These are phyloP conservation scores for Rhyacophila brunnea DNA, from an alignment of 1,140 invertebrate species.

Conservation along the genomic window DNA sequence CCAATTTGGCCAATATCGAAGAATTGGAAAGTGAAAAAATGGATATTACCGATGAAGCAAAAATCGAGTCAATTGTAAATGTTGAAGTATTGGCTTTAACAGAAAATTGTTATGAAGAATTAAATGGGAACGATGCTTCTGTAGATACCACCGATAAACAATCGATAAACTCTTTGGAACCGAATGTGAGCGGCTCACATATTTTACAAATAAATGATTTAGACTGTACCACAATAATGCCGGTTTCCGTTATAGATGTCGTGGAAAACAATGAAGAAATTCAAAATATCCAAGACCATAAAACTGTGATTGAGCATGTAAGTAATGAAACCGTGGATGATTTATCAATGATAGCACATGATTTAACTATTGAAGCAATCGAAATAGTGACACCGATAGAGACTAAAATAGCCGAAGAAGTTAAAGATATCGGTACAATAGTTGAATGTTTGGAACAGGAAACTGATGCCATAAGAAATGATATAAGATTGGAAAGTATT, in stretches of 20 bases:
- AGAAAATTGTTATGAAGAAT: slow-evolving; percentile 1
- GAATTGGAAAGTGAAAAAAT: too few relatives aligned
- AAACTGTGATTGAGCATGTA: not conserved
- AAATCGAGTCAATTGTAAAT: not conserved
- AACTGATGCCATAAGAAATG: slow-evolving; percentile 32
- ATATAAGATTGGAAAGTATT: slow-evolving; percentile 41
- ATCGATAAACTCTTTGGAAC: slow-evolving; percentile 49
- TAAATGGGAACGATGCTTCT: slow-evolving; percentile 24
- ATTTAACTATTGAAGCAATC: slow-evolving; percentile 32
- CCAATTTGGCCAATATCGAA: too few relatives aligned
- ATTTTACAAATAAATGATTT: slow-evolving; percentile 53
- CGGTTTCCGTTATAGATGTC: slow-evolving; percentile 7
- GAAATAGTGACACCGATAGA: not conserved
- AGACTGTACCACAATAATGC: slow-evolving; percentile 11
- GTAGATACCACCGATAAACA: slow-evolving; percentile 38
- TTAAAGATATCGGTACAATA: slow-evolving; percentile 32
- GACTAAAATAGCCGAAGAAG: slow-evolving; percentile 37
- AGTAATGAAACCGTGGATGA: slow-evolving; percentile 3
- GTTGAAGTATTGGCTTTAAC: slow-evolving; percentile 33
- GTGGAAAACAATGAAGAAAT: slow-evolving; percentile 7
- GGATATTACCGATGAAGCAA: not conserved
- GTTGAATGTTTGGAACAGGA: slow-evolving; percentile 28
- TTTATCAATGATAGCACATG: slow-evolving; percentile 28
- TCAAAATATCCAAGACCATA: not conserved
- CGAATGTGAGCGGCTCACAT: slow-evolving; percentile 50